Evolutionary conservation across 2,888 invertebrate species (phyloP), one percentile per base, ranked within the genome.

Genomic region (Catotricha subobsoleta): DNA sequence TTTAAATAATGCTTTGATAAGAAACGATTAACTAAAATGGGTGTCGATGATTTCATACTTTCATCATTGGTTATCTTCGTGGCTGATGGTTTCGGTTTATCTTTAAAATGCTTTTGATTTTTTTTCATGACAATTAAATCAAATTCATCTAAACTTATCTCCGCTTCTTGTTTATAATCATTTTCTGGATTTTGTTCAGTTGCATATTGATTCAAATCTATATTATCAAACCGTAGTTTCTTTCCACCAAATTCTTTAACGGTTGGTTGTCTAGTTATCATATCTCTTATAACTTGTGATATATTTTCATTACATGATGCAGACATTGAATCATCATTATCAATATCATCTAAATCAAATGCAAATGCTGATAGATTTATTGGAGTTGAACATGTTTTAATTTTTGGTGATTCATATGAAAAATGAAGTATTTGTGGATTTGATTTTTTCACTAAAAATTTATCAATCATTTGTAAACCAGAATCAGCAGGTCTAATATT

Each of bases 271-370:
- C 52, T 51, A 5, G 50, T 52, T 10, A 67, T 51, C 18, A 75
- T 71, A 38, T 60, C 57, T 15, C 71, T 64, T 12, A 74, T 59
- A 43, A 74, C 67, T 28, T 61, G 58, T 0, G 72, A 70, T 52
- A 72, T 56, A 44, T 73, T 60, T n/a, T n/a, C n/a, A n/a, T n/a
- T n/a, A n/a, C n/a, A n/a, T n/a, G n/a, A n/a, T n/a, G n/a, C n/a
- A n/a, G n/a, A n/a, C 29, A 40, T 38, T 25, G 21, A n/a, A 10
- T 30, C 30, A 21, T 39, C n/a, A 2, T 38, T 19, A 12, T 18
- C 9, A 13, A 9, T 23, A 29, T 35, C 35, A 3, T 19, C 15
- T 8, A 41, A 29, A n/a, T 37, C 35, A 15, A 31, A 21, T 13
- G 36, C 15, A 21, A 41, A 30, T 23, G 19, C 43, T 44, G 60